These are phyloP conservation scores for Drosophila acutilabella DNA, from an alignment of 2,888 invertebrate genomes.

Conservation along the genomic window DNA sequence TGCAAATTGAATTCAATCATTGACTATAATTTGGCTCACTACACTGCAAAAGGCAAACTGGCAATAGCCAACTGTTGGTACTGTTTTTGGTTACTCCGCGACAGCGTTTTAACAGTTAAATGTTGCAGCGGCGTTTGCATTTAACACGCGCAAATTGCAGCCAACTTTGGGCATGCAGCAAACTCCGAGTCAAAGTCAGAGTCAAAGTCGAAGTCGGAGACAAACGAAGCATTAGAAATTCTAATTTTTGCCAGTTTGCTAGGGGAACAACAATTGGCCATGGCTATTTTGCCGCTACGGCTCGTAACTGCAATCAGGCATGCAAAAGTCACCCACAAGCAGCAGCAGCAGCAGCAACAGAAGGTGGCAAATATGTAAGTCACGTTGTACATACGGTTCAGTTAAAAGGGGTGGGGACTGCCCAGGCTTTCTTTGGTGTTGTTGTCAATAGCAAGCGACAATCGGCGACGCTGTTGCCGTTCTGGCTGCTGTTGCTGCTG, in stretches of 20 bases:
- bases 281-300: slow-evolving; percentile 11
- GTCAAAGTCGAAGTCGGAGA: slow-evolving; percentile 29
- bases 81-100: slow-evolving; percentile 3
- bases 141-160: slow-evolving; percentile 79
- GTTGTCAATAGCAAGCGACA: slow-evolving; percentile 75
- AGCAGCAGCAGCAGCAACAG: slow-evolving; percentile 45
- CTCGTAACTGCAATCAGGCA: slow-evolving; percentile 62
- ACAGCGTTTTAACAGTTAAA: slow-evolving; percentile 72
- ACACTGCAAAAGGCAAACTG: slow-evolving; percentile 18
- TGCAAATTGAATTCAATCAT: slow-evolving; percentile 82
- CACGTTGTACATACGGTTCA: slow-evolving; percentile 62
- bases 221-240: slow-evolving; percentile 75
- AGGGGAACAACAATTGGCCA: slow-evolving; percentile 38
- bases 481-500: slow-evolving; percentile 30
- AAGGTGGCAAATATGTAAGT: slow-evolving; percentile 81
- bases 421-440: slow-evolving; percentile 70
- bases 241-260: slow-evolving; percentile 59
- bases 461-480: slow-evolving; percentile 41
- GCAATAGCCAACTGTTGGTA: neutral
- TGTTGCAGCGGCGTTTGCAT: slow-evolving; percentile 73
- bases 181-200: slow-evolving; percentile 46
- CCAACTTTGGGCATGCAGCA: slow-evolving; percentile 49
- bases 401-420: slow-evolving; percentile 27
- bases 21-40: slow-evolving; percentile 77
- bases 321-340: slow-evolving; percentile 73